Evolutionary conservation across 1,140 invertebrate genomes (phyloP).

Genomic region (Drosophila dunni): DNA sequence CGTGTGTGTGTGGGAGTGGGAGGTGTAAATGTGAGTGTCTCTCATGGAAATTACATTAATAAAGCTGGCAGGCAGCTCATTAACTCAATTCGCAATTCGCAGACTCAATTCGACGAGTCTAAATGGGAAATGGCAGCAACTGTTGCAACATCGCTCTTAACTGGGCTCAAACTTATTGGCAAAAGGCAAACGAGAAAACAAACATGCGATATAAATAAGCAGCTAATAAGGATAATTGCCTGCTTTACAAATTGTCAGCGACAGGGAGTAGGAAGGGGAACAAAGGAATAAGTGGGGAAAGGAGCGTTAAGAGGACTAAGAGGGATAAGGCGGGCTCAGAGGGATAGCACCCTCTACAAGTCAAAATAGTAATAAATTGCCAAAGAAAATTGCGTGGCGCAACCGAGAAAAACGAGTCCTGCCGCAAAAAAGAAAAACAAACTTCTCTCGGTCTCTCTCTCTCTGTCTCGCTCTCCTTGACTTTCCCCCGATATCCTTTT

Average conservation of each 20-base stretch:
- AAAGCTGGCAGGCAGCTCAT: conserved; percentile 33
- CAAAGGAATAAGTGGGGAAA: neutral
- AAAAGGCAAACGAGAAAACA: conserved; percentile 68
- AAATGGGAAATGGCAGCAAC: conserved; percentile 32
- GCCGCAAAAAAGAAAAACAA: neutral
- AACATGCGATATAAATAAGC: conserved; percentile 80
- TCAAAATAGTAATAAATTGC: conserved; percentile 83
- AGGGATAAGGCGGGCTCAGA: too few species aligned
- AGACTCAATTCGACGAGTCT: conserved; percentile 13
- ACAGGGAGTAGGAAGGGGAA: neutral
- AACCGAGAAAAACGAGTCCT: conserved; percentile 34
- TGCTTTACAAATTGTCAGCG: conserved; percentile 77
- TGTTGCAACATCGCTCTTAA: conserved; percentile 56
- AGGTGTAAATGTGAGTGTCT: neutral
- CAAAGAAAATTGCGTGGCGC: conserved; percentile 66
- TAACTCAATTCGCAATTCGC: conserved; percentile 21
- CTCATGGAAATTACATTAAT: conserved; percentile 45
- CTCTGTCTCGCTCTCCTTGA: neutral
- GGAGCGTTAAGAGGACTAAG: too few species aligned
- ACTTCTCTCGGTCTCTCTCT: neutral
- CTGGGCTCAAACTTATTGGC: conserved; percentile 42
- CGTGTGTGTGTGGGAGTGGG: neutral
- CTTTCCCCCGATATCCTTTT: conserved; percentile 16
- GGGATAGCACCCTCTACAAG: conserved; percentile 57
- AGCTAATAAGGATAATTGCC: conserved; percentile 81